These are phyloP conservation scores for Tachystola acroxantha DNA, from an alignment of 2,888 invertebrate species.

Conservation along the genomic window DNA sequence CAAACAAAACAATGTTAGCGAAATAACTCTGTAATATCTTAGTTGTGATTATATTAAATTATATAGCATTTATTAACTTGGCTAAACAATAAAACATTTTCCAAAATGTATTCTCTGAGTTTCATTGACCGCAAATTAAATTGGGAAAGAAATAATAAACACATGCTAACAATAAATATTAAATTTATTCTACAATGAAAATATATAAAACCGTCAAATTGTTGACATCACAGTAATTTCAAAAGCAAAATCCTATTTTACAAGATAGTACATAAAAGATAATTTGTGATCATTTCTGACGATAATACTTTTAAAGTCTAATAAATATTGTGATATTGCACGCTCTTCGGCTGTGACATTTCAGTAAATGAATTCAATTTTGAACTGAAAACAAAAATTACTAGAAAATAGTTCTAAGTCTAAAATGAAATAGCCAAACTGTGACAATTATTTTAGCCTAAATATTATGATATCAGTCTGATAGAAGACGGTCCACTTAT, in stretches of 20 bases:
- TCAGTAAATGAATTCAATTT: background rate
- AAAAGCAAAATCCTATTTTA: constrained; percentile 22
- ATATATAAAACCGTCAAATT: constrained; percentile 38
- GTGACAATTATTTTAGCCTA: background rate
- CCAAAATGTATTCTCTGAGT: constrained; percentile 17
- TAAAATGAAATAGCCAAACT: background rate
- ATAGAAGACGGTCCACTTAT: background rate
- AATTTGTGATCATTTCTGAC: background rate
- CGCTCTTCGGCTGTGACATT: background rate
- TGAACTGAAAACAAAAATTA: background rate
- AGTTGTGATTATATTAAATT: constrained; percentile 37
- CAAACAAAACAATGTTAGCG: constrained; percentile 21
- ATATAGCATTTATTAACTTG: constrained; percentile 45
- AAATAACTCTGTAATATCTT: constrained; percentile 31
- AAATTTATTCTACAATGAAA: constrained; percentile 30
- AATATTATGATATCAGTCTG: constrained; percentile 2
- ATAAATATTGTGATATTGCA: background rate
- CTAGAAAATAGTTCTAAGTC: background rate
- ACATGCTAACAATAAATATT: constrained; percentile 42
- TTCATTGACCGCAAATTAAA: background rate
- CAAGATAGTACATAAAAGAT: constrained; percentile 9
- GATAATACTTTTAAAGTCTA: background rate
- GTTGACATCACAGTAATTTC: constrained; percentile 37
- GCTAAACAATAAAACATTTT: constrained; percentile 21
- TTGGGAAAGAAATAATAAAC: constrained; percentile 18